Percentiles rank a stretch among this genome's conserved stretches.
Conservation (phyloP, 2,888 invertebrate species). For the Protodeltote pygarga region DNA sequence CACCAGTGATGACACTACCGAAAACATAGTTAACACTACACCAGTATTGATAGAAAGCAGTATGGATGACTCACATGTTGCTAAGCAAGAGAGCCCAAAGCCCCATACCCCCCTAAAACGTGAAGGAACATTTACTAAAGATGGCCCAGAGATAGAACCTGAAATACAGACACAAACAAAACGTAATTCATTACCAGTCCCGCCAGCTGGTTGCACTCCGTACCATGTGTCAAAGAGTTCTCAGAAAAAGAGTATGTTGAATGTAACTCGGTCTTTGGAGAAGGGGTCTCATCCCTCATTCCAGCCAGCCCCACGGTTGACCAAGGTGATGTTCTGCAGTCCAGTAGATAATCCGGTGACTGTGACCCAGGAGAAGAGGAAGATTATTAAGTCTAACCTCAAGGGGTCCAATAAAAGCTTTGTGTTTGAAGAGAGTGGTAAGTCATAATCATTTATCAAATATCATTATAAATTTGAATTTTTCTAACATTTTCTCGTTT, state of each 20-base stretch:
- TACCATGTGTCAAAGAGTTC: conserved; percentile 60
- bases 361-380: conserved; percentile 64
- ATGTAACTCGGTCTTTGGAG: conserved; percentile 76
- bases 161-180: conserved; percentile 59
- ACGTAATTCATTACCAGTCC: conserved; percentile 51
- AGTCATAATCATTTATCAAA: conserved; percentile 42
- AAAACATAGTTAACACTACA: conserved; percentile 70
- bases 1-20: conserved; percentile 73
- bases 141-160: conserved; percentile 52
- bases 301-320: conserved; percentile 57
- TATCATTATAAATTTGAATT: too few relatives aligned
- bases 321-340: conserved; percentile 81
- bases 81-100: conserved; percentile 11
- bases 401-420: conserved; percentile 84
- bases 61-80: conserved; percentile 61
- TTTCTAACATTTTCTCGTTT: too few relatives aligned
- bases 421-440: conserved; percentile 73
- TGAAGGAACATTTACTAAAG: conserved; percentile 80
- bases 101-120: conserved; percentile 64
- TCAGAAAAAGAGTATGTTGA: conserved; percentile 61
- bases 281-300: conserved; percentile 55
- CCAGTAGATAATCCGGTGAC: conserved; percentile 66
- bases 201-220: conserved; percentile 75
- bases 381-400: conserved; percentile 80
- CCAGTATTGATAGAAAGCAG: conserved; percentile 77